phyloP scores from a whole-genome alignment of 2,113 vertebrate genomes.

The Coturnix japonica region DNA sequence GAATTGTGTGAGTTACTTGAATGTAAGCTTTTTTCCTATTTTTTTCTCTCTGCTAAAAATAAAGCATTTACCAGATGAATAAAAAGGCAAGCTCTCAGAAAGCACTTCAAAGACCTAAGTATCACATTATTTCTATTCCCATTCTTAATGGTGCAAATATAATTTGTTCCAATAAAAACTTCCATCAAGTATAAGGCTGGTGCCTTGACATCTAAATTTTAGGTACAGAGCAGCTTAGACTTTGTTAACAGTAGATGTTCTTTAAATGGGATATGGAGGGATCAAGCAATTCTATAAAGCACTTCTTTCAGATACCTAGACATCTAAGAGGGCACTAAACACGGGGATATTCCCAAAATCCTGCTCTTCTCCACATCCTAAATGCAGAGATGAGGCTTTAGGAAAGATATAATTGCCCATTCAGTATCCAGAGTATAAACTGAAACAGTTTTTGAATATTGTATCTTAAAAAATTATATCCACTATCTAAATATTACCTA shows the following conservation, averaged over 20 bases:
- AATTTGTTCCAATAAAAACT: background rate
- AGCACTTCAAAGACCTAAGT: background rate
- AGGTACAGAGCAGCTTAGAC: background rate
- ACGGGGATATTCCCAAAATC: background rate
- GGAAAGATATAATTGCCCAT: background rate
- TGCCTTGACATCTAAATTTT: rapidly evolving
- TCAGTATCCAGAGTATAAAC: background rate
- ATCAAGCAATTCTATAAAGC: background rate
- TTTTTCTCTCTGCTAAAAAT: background rate
- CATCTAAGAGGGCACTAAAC: background rate
- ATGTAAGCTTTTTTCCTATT: background rate
- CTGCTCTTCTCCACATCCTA: background rate
- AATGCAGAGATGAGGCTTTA: background rate
- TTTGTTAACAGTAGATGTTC: background rate
- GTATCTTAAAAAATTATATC: background rate
- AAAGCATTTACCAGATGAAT: background rate
- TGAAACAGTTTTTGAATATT: background rate
- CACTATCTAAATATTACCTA: background rate
- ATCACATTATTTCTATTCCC: background rate
- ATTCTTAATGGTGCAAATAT: background rate
- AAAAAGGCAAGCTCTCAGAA: background rate
- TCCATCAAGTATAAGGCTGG: background rate
- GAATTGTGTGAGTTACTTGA: background rate
- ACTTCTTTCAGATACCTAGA: background rate
- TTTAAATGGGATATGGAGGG: background rate